Evolutionary conservation across 2,888 invertebrate species (phyloP).

Genomic region (Lepidonotus clava): DNA sequence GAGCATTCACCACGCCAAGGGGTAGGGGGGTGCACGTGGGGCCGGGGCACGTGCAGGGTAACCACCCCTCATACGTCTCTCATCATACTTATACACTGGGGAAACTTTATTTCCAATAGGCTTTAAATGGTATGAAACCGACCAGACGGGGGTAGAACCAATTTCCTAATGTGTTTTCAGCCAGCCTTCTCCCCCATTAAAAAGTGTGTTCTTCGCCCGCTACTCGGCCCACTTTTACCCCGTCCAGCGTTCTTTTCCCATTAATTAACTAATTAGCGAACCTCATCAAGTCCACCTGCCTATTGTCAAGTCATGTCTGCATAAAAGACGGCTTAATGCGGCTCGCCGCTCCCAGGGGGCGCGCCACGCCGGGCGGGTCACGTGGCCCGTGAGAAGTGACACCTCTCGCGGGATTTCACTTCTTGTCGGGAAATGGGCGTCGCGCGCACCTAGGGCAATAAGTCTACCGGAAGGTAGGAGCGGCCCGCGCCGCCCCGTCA

Average conservation of each 20-base stretch:
- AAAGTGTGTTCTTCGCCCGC: neutral
- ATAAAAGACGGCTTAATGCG: neutral
- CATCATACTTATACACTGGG: no score
- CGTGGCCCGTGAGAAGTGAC: constrained; percentile 11
- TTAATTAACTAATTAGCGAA: constrained; percentile 20
- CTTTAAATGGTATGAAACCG: no score
- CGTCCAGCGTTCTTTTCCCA: neutral
- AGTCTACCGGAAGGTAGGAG: neutral
- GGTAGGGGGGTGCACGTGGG: no score
- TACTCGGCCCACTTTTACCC: neutral
- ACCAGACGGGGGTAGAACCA: no score
- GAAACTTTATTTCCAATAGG: no score
- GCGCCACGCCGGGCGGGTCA: neutral
- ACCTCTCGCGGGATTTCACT: neutral
- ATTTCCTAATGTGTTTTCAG: no score
- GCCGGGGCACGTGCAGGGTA: no score
- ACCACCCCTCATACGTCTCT: no score
- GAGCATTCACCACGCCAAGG: no score
- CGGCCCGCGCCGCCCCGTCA: no score
- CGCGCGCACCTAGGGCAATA: neutral
- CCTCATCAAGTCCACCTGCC: constrained; percentile 8
- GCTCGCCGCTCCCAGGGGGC: neutral
- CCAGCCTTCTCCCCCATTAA: no score
- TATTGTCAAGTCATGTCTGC: neutral
- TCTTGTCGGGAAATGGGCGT: neutral